Conservation (phyloP, 2,113 vertebrate genomes). For the Trochalopteron elliotii region DNA sequence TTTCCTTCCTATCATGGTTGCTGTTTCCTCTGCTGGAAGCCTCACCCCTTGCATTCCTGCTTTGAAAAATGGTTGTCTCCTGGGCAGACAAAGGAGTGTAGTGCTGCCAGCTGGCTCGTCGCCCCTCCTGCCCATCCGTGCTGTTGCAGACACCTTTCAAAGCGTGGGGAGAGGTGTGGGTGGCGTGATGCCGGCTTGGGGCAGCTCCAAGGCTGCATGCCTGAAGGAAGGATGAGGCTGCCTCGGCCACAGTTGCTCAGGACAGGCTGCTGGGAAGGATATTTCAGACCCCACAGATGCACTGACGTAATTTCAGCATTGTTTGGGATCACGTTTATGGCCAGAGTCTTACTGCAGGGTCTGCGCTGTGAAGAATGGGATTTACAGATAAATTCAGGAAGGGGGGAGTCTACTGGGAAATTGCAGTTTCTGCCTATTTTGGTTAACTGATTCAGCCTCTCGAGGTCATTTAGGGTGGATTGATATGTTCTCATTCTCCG, state of each 20-base stretch:
- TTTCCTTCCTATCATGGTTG: background rate
- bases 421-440: slow-evolving; percentile 12
- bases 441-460: slow-evolving; percentile 32
- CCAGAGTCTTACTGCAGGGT: background rate
- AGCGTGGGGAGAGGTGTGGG: background rate
- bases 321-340: background rate
- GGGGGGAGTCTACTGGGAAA: background rate
- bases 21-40: background rate
- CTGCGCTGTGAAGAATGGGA: background rate
- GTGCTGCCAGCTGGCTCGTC: background rate
- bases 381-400: background rate
- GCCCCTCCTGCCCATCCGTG: background rate
- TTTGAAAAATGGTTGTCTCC: background rate
- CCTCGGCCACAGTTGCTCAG: background rate
- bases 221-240: background rate
- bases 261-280: background rate
- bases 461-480: slow-evolving; percentile 29
- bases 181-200: rapidly evolving
- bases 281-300: background rate
- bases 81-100: background rate
- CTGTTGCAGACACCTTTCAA: background rate
- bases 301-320: background rate
- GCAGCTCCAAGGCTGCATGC: background rate
- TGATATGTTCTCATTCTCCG: slow-evolving; percentile 43
- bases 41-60: background rate